A percentile compares a stretch with the other conserved stretches of the same genome.
Evolutionary conservation across 64 coral and sea anemone genomes (phyloP).

Genomic region (Platygyra sinensis): DNA sequence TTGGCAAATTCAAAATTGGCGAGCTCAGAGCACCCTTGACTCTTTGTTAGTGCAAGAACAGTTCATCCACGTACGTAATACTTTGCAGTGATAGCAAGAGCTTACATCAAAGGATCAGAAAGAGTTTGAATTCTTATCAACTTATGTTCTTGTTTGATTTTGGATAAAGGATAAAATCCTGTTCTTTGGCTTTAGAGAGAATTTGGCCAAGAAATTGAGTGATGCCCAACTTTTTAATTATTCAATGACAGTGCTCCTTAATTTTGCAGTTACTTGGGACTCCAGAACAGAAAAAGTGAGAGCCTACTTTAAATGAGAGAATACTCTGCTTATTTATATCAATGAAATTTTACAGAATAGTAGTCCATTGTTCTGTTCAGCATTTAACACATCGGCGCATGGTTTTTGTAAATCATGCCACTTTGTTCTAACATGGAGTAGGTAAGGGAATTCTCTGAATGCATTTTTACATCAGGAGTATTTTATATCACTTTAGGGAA

Average conservation of each 20-base stretch:
- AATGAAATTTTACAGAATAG: neutral
- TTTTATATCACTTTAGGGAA: slow-evolving; percentile 12
- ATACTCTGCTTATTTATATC: neutral
- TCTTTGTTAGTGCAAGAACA: too few relatives aligned
- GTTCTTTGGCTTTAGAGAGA: too few relatives aligned
- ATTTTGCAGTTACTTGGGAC: neutral
- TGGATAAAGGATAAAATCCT: too few relatives aligned
- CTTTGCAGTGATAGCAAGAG: too few relatives aligned
- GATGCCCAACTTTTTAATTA: too few relatives aligned
- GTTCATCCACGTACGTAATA: too few relatives aligned
- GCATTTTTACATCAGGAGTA: neutral
- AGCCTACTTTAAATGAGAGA: neutral
- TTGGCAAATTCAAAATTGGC: too few relatives aligned
- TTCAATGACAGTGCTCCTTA: neutral
- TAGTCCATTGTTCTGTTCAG: neutral
- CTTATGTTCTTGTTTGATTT: too few relatives aligned
- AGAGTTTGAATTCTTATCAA: too few relatives aligned
- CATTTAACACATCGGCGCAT: neutral
- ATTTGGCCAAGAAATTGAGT: too few relatives aligned
- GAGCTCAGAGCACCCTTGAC: too few relatives aligned
- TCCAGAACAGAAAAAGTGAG: neutral
- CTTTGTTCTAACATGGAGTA: neutral
- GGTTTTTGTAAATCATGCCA: neutral
- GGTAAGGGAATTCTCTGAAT: neutral
- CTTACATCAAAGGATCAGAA: too few relatives aligned